Conservation (phyloP, 2,888 invertebrate genomes). For the Amphiduros pacificus region DNA sequence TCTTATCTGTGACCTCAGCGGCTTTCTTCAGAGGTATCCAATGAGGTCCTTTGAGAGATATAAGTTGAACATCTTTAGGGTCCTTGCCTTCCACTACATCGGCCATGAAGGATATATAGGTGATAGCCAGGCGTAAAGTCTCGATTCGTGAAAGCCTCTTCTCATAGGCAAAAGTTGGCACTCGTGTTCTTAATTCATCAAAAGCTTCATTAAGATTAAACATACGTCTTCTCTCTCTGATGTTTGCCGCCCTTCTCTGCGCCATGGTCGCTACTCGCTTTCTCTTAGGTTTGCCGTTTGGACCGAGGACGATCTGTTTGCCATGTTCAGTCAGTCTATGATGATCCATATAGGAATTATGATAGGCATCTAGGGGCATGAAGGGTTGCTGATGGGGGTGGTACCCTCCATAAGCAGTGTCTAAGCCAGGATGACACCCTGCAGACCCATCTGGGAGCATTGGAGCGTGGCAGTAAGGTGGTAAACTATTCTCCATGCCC, state of each 20-base stretch:
- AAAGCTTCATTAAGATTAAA: slow-evolving; percentile 95
- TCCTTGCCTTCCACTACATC: slow-evolving; percentile 67
- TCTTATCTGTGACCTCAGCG: too few species aligned
- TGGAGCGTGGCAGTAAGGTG: too few species aligned
- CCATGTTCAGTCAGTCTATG: neutral
- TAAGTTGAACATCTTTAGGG: too few species aligned
- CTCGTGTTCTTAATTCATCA: slow-evolving; percentile 79
- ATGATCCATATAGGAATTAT: neutral
- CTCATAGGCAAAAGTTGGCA: slow-evolving; percentile 95
- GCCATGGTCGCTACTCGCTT: slow-evolving; percentile 37
- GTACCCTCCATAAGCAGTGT: too few species aligned
- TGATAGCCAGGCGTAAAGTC: slow-evolving; percentile 88
- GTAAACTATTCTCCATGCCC: too few species aligned
- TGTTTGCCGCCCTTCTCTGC: slow-evolving; percentile 44
- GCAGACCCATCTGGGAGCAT: too few species aligned
- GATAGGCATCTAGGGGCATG: neutral
- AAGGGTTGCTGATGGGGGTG: too few species aligned
- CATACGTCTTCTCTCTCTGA: slow-evolving; percentile 82
- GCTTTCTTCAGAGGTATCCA: too few species aligned
- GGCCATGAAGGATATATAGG: slow-evolving; percentile 94
- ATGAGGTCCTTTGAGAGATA: too few species aligned
- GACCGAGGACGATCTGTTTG: too few species aligned
- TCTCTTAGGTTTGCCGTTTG: slow-evolving; percentile 7
- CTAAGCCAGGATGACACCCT: too few species aligned
- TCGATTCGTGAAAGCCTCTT: slow-evolving; percentile 92